Percentiles rank a stretch among this genome's conserved stretches.
Conservation (phyloP, 2,113 vertebrate genomes). For the Ochotona princeps region DNA sequence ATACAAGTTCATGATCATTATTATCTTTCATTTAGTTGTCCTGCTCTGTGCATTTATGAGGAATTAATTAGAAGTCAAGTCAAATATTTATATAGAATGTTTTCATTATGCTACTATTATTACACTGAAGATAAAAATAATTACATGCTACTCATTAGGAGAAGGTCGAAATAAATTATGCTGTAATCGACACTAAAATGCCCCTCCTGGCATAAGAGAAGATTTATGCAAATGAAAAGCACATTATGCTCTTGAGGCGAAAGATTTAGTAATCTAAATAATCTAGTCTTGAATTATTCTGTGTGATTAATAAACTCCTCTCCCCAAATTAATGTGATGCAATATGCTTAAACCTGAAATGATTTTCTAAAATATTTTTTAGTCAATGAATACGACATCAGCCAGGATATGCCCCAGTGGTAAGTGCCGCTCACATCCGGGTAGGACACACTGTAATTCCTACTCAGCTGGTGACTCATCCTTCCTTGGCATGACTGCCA, state of each 20-base stretch:
- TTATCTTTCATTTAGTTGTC: constrained; percentile 49
- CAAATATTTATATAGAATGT: constrained; percentile 65
- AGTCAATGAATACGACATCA: not conserved
- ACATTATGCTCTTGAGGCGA: not conserved
- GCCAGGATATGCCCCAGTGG: not conserved
- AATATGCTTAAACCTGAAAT: not conserved
- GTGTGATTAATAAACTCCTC: not conserved
- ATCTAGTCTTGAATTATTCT: not conserved
- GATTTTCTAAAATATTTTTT: not conserved
- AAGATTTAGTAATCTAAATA: constrained; percentile 8
- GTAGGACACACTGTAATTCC: not conserved
- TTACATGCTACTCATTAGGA: constrained; percentile 55
- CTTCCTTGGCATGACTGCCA: not conserved
- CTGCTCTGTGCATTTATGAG: constrained; percentile 31
- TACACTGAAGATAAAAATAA: constrained; percentile 67
- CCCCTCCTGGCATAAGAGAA: not conserved
- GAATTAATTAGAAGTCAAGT: constrained; percentile 66
- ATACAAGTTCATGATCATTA: constrained; percentile 40
- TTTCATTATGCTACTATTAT: constrained; percentile 65
- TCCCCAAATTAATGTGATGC: not conserved
- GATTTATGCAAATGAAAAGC: constrained; percentile 51
- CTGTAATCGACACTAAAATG: not conserved
- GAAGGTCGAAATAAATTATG: constrained; percentile 52
- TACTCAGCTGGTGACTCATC: rapidly evolving
- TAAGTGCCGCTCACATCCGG: not conserved